Percentiles rank a stretch among this genome's conserved stretches.
These are phyloP conservation scores for Meloe dianella DNA, from an alignment of 2,888 invertebrate genomes.

Conservation along the genomic window DNA sequence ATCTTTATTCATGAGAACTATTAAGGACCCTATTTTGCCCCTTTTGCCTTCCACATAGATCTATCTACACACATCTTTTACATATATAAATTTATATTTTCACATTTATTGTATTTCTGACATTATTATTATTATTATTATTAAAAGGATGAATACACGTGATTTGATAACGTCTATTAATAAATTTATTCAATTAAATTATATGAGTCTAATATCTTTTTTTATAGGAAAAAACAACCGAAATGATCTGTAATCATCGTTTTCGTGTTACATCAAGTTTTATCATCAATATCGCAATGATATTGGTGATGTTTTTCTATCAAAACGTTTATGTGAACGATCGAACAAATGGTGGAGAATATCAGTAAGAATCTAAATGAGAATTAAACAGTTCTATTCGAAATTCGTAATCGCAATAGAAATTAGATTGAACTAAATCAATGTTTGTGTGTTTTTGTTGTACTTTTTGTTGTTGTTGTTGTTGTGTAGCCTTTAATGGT, in stretches of 20 bases:
- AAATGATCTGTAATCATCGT: too few species aligned
- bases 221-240: too few species aligned
- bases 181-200: neutral
- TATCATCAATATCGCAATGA: too few species aligned
- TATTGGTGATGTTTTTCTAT: too few species aligned
- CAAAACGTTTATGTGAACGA: too few species aligned
- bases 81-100: slow-evolving; percentile 5
- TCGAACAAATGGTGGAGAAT: neutral
- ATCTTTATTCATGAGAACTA: slow-evolving; percentile 11
- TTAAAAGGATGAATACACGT: neutral
- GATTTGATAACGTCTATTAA: neutral
- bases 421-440: slow-evolving; percentile 34
- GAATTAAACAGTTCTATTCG: neutral
- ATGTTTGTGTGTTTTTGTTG: slow-evolving; percentile 31
- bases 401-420: neutral
- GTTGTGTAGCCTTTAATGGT: slow-evolving; percentile 28
- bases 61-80: neutral
- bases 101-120: neutral
- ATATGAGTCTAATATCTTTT: neutral
- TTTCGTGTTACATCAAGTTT: too few species aligned
- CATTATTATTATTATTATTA: neutral
- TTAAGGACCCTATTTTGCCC: slow-evolving; percentile 1
- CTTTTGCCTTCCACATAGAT: neutral
- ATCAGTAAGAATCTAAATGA: neutral
- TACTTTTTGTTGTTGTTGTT: slow-evolving; percentile 17